These are phyloP conservation scores for Saimiri boliviensis DNA, from an alignment of 2,113 vertebrate genomes.

Conservation along the genomic window DNA sequence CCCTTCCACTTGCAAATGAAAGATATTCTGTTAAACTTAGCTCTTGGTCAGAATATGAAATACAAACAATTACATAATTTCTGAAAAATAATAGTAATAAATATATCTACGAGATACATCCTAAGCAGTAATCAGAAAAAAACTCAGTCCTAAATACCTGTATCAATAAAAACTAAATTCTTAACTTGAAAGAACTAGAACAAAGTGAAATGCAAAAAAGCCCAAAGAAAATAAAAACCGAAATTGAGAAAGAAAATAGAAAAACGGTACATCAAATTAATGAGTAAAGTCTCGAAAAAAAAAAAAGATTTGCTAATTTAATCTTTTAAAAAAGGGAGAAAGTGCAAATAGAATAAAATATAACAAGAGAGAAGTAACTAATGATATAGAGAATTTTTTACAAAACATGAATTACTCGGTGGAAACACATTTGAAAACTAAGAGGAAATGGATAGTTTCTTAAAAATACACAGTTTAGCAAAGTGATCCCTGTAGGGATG, in stretches of 20 bases:
- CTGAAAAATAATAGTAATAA: not conserved
- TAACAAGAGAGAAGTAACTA: not conserved
- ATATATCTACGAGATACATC: not conserved
- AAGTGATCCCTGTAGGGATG: not conserved
- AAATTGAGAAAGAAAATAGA: not conserved
- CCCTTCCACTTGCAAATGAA: not conserved
- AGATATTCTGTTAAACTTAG: slow-evolving; percentile 35
- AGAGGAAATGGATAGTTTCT: not conserved
- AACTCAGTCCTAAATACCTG: not conserved
- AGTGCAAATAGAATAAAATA: not conserved
- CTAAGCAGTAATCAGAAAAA: not conserved
- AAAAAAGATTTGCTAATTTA: not conserved
- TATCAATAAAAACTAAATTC: not conserved
- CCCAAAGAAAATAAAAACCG: not conserved
- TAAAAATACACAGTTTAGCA: not conserved
- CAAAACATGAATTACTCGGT: not conserved
- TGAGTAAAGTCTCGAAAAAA: not conserved
- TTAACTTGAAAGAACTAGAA: not conserved
- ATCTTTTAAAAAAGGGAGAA: not conserved
- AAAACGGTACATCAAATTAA: not conserved
- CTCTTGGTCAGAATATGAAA: not conserved
- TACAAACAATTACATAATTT: not conserved
- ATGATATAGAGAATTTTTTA: not conserved
- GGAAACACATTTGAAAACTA: slow-evolving; percentile 1
- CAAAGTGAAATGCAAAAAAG: not conserved